Evolutionary conservation across 2,113 vertebrate species (phyloP).

Genomic region (Catharus minimus): DNA sequence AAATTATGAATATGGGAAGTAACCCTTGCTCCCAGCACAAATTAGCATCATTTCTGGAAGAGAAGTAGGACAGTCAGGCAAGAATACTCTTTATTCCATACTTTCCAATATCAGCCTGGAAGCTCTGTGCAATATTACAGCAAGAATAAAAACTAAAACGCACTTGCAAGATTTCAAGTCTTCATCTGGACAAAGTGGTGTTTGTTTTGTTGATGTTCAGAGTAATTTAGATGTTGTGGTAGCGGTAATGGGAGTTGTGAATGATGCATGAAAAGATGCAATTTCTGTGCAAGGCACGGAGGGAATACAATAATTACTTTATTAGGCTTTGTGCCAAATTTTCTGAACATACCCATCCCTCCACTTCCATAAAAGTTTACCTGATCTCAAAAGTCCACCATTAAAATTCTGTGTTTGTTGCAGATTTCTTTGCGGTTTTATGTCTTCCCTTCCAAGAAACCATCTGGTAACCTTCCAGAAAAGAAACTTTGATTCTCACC

Average conservation of each 20-base stretch:
- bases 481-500: background rate
- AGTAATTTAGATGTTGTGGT: slow-evolving; percentile 10
- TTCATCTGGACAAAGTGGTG: background rate
- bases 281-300: background rate
- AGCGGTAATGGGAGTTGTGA: slow-evolving; percentile 36
- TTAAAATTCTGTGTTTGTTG: background rate
- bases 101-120: background rate
- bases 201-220: background rate
- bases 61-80: background rate
- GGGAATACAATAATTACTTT: slow-evolving; percentile 49
- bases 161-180: background rate
- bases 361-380: background rate
- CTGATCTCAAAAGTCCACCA: background rate
- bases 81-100: background rate
- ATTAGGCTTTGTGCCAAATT: background rate
- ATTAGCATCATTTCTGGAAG: background rate
- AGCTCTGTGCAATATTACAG: background rate
- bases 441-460: background rate
- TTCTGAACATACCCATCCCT: background rate
- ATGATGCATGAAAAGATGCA: slow-evolving; percentile 52
- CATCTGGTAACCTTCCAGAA: background rate
- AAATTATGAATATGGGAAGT: background rate
- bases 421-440: background rate
- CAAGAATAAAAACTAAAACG: background rate
- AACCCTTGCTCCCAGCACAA: background rate